Evolutionary conservation across 1,140 invertebrate genomes (phyloP).

Genomic region (Drosophila pandora): DNA sequence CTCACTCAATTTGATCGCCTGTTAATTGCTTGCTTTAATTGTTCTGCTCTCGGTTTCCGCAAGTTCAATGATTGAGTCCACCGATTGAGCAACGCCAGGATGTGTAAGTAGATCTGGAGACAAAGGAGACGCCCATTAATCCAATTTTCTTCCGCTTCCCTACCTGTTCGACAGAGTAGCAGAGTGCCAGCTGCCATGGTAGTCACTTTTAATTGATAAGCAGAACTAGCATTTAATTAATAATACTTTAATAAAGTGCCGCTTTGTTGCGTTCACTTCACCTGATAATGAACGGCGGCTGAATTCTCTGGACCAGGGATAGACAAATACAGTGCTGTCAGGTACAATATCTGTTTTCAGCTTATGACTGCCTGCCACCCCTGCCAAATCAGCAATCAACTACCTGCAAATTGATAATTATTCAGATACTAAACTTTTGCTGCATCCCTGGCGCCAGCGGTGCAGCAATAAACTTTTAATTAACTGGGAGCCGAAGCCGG

Average conservation of each 20-base stretch:
- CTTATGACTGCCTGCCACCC: no score
- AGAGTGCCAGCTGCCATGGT: constrained; percentile 18
- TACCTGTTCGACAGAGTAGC: not conserved
- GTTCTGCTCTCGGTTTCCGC: constrained; percentile 48
- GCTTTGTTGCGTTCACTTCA: constrained; percentile 32
- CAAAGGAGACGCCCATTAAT: constrained; percentile 26
- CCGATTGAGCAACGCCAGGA: constrained; percentile 18
- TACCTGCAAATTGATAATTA: constrained; percentile 1
- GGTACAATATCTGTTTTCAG: not conserved
- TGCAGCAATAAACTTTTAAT: constrained; percentile 58
- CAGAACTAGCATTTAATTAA: constrained; percentile 57
- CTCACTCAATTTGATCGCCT: constrained; percentile 75
- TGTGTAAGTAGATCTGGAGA: constrained; percentile 4
- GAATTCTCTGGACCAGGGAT: constrained; percentile 22
- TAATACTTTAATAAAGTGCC: constrained; percentile 55
- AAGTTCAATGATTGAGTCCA: constrained; percentile 3
- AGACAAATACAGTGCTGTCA: not conserved
- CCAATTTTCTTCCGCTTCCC: constrained; percentile 7
- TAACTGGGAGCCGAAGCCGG: constrained; percentile 41
- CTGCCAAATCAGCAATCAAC: constrained; percentile 3
- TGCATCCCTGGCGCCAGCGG: constrained; percentile 27
- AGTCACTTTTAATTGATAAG: constrained; percentile 59
- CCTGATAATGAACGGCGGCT: constrained; percentile 5
- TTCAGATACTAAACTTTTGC: constrained; percentile 7
- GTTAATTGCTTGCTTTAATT: constrained; percentile 78